A percentile compares a stretch with the other conserved stretches of the same genome.
Evolutionary conservation across 2,797 vertebrate species (phyloP).

Genomic region (Channallabes apus): DNA sequence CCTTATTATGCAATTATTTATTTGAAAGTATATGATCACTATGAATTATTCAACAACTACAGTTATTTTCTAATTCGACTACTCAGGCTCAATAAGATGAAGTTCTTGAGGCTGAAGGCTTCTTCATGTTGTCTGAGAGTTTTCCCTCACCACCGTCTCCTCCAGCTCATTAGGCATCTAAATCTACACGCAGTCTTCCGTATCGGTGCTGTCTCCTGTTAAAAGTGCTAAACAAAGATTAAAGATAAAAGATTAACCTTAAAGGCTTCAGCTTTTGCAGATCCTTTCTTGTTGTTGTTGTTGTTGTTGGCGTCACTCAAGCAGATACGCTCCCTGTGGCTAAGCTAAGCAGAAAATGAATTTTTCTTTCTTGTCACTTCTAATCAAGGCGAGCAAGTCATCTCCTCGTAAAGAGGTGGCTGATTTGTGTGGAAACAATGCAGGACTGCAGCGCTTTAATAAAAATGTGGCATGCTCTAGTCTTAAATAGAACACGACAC

Average conservation of each 20-base stretch:
- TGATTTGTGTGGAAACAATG: not conserved
- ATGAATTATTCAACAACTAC: not conserved
- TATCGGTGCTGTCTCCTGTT: not conserved
- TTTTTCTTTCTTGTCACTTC: conserved; percentile 42
- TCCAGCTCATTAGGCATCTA: not conserved
- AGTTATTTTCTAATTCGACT: not conserved
- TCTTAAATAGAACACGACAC: not conserved
- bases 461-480: not conserved
- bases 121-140: not conserved
- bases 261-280: not conserved
- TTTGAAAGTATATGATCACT: not conserved
- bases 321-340: not conserved
- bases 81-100: not conserved
- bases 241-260: not conserved
- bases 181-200: not conserved
- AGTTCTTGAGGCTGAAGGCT: not conserved
- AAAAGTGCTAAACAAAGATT: not conserved
- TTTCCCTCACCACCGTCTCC: not conserved
- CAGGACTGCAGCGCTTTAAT: not conserved
- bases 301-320: not conserved
- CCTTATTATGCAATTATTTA: not conserved
- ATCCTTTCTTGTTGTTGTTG: too few relatives aligned
- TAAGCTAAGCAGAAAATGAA: conserved; percentile 29
- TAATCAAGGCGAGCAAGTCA: conserved; percentile 41
- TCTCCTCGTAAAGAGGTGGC: not conserved